Evolutionary conservation across 2,797 vertebrate species (phyloP).

Genomic region (Ptychobarbus kaznakovi): DNA sequence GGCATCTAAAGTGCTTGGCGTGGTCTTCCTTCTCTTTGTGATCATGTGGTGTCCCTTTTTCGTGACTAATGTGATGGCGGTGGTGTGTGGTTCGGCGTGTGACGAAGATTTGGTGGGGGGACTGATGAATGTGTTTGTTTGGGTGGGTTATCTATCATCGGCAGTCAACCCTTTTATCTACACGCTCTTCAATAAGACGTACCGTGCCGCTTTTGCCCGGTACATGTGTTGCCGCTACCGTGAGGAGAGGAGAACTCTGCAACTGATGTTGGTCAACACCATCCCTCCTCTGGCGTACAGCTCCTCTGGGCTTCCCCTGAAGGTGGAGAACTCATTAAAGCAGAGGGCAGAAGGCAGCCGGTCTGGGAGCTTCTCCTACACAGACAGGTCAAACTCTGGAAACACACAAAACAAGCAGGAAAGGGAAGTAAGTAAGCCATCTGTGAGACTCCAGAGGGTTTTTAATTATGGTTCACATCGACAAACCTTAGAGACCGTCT

Average conservation of each 20-base stretch:
- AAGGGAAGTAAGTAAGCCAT: slow-evolving; percentile 53
- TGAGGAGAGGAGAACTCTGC: slow-evolving; percentile 88
- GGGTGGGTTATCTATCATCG: slow-evolving; percentile 96
- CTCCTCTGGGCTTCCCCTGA: slow-evolving; percentile 84
- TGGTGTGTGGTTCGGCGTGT: slow-evolving; percentile 85
- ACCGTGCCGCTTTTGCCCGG: slow-evolving; percentile 89
- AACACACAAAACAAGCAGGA: slow-evolving; percentile 30
- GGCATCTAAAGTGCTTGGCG: slow-evolving; percentile 95
- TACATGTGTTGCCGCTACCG: slow-evolving; percentile 91
- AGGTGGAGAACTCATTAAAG: slow-evolving; percentile 73
- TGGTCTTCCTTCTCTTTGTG: slow-evolving; percentile 96
- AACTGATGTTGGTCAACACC: slow-evolving; percentile 93
- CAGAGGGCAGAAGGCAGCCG: slow-evolving; percentile 54
- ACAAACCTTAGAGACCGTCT: background rate
- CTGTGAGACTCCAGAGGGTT: slow-evolving; percentile 45
- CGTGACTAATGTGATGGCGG: slow-evolving; percentile 92
- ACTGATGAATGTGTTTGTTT: slow-evolving; percentile 93
- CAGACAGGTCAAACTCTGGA: slow-evolving; percentile 29
- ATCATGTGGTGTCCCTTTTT: slow-evolving; percentile 99
- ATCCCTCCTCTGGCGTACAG: slow-evolving; percentile 89
- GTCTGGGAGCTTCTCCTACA: slow-evolving; percentile 32
- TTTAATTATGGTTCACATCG: slow-evolving; percentile 21
- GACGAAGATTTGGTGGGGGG: slow-evolving; percentile 79
- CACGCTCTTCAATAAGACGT: slow-evolving; percentile 94
- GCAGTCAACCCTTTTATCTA: slow-evolving; percentile 96